These are phyloP conservation scores for Gymnocypris eckloni DNA, from an alignment of 2,797 vertebrate species.

Conservation along the genomic window DNA sequence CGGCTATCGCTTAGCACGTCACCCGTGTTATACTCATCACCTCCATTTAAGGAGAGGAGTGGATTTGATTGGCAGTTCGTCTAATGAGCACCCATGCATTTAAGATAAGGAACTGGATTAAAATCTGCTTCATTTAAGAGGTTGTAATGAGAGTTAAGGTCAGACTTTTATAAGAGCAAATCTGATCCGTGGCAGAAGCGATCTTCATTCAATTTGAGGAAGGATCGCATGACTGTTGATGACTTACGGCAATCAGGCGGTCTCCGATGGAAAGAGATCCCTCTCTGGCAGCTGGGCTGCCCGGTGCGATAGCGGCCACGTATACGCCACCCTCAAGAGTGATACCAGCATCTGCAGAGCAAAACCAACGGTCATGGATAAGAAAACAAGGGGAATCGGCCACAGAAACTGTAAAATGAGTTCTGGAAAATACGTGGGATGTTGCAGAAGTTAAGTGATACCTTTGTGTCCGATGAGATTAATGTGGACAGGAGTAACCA, in stretches of 20 bases:
- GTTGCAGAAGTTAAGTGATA: constrained; percentile 63
- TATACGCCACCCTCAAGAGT: constrained; percentile 90
- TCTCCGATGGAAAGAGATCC: constrained; percentile 91
- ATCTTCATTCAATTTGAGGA: constrained; percentile 11
- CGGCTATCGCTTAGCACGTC: constrained; percentile 26
- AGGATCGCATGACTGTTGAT: constrained; percentile 34
- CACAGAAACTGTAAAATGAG: not conserved
- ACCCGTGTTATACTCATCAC: constrained; percentile 2
- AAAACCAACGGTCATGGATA: constrained; percentile 34
- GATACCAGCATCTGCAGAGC: constrained; percentile 85
- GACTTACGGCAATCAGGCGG: constrained; percentile 93
- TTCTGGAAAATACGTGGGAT: not conserved
- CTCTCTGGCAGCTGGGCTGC: constrained; percentile 92
- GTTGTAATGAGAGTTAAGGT: constrained; percentile 25
- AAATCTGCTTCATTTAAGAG: constrained; percentile 34
- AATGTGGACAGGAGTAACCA: constrained; percentile 92
- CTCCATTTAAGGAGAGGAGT: constrained; percentile 21
- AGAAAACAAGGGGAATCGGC: not conserved
- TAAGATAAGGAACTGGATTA: constrained; percentile 40
- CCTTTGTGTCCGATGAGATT: constrained; percentile 94
- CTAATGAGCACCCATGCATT: constrained; percentile 25
- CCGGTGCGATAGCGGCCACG: constrained; percentile 87
- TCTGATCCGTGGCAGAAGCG: not conserved
- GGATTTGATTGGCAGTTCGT: constrained; percentile 25
- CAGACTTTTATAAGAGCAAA: constrained; percentile 38